These are phyloP conservation scores for Mimachlamys varia DNA, from an alignment of 2,888 invertebrate species.

Conservation along the genomic window DNA sequence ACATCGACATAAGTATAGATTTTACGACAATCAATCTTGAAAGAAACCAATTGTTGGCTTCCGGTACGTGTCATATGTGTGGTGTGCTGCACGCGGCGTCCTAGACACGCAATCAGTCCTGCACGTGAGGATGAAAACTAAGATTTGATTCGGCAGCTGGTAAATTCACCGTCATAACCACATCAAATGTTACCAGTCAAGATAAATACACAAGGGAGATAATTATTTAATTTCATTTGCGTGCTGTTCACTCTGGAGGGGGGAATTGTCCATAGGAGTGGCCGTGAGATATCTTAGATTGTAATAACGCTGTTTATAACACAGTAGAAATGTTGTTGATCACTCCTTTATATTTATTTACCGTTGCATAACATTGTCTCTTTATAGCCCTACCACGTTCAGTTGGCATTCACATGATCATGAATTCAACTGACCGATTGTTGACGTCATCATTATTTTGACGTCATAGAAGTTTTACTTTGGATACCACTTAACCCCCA, in stretches of 20 bases:
- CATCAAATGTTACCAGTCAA: neutral
- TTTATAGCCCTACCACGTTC: too few relatives aligned
- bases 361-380: too few relatives aligned
- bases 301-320: neutral
- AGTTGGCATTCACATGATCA: too few relatives aligned
- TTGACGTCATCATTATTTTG: too few relatives aligned
- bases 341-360: too few relatives aligned
- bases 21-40: slow-evolving; percentile 25
- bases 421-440: too few relatives aligned
- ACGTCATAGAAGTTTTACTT: too few relatives aligned
- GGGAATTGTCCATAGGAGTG: neutral
- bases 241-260: neutral
- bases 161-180: neutral
- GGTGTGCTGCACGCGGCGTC: neutral
- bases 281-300: neutral
- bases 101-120: neutral
- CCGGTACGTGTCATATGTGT: neutral
- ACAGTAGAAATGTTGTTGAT: too few relatives aligned
- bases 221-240: neutral
- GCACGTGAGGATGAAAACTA: neutral
- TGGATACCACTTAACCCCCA: too few relatives aligned
- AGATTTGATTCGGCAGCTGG: neutral
- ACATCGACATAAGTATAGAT: neutral
- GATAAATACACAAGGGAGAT: neutral
- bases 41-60: slow-evolving; percentile 9